Percentiles rank a stretch among this genome's conserved stretches.
Evolutionary conservation across 2,888 invertebrate species (phyloP).

Genomic region (Temnothorax unifasciatus): DNA sequence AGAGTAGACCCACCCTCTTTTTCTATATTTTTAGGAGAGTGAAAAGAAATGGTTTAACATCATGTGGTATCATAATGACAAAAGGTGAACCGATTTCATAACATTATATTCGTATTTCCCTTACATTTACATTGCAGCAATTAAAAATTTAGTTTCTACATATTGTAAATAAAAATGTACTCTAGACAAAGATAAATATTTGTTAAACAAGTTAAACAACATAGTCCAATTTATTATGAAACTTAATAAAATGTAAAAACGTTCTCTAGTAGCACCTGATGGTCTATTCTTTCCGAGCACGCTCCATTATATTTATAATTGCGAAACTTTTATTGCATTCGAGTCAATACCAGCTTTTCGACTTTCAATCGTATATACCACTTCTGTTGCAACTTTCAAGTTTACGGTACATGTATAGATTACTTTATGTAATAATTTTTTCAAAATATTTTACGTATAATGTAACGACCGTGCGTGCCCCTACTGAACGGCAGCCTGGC

Average conservation of each 20-base stretch:
- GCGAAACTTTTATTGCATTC: too few species aligned
- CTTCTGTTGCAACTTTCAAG: too few species aligned
- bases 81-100: constrained; percentile 69
- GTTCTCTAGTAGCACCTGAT: too few species aligned
- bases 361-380: too few species aligned
- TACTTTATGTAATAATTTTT: too few species aligned
- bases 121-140: background rate
- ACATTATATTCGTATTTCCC: background rate
- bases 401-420: too few species aligned
- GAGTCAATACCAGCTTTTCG: too few species aligned
- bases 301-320: too few species aligned
- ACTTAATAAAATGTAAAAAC: background rate
- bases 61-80: constrained; percentile 74
- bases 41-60: constrained; percentile 78
- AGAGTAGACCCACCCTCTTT: constrained; percentile 85
- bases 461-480: too few species aligned
- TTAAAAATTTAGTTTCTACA: constrained; percentile 23
- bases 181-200: background rate
- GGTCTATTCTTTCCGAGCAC: too few species aligned
- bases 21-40: constrained; percentile 80
- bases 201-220: background rate
- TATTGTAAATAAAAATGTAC: constrained; percentile 3
- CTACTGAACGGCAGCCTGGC: too few species aligned
- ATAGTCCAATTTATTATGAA: background rate
- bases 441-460: too few species aligned